Conservation (phyloP, 2,888 invertebrate species). For the Brachynemurus nebulosus region DNA sequence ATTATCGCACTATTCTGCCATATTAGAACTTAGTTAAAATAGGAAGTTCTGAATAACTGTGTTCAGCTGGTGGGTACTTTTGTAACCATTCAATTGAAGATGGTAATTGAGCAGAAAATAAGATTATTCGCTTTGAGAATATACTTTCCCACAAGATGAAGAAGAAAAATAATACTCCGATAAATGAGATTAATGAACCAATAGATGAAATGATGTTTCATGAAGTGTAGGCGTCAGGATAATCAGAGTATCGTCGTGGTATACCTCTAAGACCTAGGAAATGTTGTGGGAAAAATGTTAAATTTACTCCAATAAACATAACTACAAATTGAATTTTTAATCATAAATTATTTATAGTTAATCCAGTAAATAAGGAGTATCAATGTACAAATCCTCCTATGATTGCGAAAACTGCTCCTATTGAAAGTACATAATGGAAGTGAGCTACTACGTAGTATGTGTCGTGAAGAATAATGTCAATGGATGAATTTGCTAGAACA, state of each 20-base stretch:
- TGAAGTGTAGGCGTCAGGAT: slow-evolving; percentile 46
- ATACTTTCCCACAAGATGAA: too few relatives aligned
- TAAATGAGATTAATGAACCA: too few relatives aligned
- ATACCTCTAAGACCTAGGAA: slow-evolving; percentile 56
- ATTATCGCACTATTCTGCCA: too few relatives aligned
- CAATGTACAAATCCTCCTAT: slow-evolving; percentile 59
- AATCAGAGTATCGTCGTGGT: slow-evolving; percentile 64
- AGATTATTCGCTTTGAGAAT: too few relatives aligned
- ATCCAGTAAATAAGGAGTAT: slow-evolving; percentile 52
- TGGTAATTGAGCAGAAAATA: too few relatives aligned
- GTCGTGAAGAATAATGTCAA: slow-evolving; percentile 66
- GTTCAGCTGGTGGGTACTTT: too few relatives aligned
- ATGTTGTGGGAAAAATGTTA: slow-evolving; percentile 72
- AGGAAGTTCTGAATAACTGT: too few relatives aligned
- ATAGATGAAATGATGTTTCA: slow-evolving; percentile 57
- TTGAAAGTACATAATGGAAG: slow-evolving; percentile 74
- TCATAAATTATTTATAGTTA: slow-evolving; percentile 40
- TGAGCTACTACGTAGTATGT: slow-evolving; percentile 75
- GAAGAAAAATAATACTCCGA: too few relatives aligned
- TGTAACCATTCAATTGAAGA: too few relatives aligned
- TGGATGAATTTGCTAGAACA: slow-evolving; percentile 56
- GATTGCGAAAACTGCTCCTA: slow-evolving; percentile 68
- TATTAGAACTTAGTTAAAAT: too few relatives aligned
- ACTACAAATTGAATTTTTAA: slow-evolving; percentile 55
- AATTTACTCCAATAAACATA: slow-evolving; percentile 64